Evolutionary conservation across 2,797 vertebrate genomes (phyloP).

Genomic region (Scleropages formosus): DNA sequence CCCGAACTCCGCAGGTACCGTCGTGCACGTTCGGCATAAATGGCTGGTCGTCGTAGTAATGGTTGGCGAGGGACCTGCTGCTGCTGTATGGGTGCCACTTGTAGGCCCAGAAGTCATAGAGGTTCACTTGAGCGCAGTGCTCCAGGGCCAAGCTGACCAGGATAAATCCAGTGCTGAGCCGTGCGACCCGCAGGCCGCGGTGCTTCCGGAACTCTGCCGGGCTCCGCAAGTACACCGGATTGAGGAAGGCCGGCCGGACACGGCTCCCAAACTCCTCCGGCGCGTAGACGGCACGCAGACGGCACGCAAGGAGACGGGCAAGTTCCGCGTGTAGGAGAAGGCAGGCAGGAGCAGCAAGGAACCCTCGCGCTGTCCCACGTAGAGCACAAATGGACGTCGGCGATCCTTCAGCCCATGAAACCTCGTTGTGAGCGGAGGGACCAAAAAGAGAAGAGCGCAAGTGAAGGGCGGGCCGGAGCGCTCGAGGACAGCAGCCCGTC

Average conservation of each 20-base stretch:
- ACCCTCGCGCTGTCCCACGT: constrained; percentile 70
- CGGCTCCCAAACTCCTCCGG: constrained; percentile 74
- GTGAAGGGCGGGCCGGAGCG: neutral
- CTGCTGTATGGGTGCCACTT: constrained; percentile 63
- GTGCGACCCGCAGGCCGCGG: constrained; percentile 71
- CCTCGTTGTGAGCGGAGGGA: constrained; percentile 40
- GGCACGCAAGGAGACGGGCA: constrained; percentile 77
- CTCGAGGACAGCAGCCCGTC: too few relatives aligned
- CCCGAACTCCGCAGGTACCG: constrained; percentile 87
- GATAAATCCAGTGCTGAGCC: constrained; percentile 86
- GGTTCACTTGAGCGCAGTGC: constrained; percentile 77
- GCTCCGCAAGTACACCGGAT: constrained; percentile 79
- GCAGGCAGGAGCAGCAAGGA: constrained; percentile 75
- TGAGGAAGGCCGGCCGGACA: constrained; percentile 77
- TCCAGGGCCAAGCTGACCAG: constrained; percentile 84
- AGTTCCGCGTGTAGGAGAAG: constrained; percentile 82
- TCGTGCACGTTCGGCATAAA: constrained; percentile 78
- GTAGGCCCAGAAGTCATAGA: constrained; percentile 96
- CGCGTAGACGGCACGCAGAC: constrained; percentile 78
- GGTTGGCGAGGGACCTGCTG: constrained; percentile 73
- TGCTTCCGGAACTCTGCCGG: constrained; percentile 81
- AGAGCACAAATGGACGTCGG: constrained; percentile 76
- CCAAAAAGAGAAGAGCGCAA: neutral
- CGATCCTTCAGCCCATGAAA: constrained; percentile 74
- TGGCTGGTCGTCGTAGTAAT: constrained; percentile 85